Percentiles rank a stretch among this genome's conserved stretches.
Evolutionary conservation across 2,113 vertebrate species (phyloP).

Genomic region (Cyanoramphus novaezelandiae): DNA sequence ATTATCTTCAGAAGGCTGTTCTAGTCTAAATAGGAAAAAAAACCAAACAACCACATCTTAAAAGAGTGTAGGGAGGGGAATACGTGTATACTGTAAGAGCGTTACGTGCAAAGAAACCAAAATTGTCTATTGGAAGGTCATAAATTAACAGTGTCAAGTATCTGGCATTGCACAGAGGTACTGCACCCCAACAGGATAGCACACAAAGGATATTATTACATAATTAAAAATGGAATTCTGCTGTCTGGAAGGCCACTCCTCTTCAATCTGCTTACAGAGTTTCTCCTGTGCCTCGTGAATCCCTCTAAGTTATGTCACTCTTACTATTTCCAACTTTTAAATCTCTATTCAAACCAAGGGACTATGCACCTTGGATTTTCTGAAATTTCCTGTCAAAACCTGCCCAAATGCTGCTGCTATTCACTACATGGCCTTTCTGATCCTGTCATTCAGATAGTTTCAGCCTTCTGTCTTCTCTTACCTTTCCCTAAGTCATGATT

Average conservation of each 20-base stretch:
- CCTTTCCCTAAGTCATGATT: background rate
- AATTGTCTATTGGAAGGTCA: background rate
- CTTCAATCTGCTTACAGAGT: background rate
- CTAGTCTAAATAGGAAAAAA: background rate
- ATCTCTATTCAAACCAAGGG: background rate
- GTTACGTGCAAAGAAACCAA: background rate
- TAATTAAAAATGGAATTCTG: background rate
- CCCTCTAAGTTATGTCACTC: background rate
- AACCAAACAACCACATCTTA: background rate
- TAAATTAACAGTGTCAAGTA: background rate
- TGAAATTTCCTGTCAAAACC: background rate
- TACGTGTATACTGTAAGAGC: background rate
- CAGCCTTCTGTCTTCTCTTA: background rate
- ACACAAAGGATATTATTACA: background rate
- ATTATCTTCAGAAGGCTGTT: slow-evolving; percentile 44
- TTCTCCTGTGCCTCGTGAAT: background rate
- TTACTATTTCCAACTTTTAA: background rate
- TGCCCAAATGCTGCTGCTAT: background rate
- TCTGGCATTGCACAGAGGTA: background rate
- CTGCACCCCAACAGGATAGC: background rate
- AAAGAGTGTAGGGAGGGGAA: background rate
- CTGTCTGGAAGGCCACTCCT: background rate
- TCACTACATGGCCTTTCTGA: background rate
- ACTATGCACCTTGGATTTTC: background rate
- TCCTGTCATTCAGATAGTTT: background rate